Evolutionary conservation across 2,888 invertebrate species (phyloP).

Genomic region (Fissipunctia ypsillon): DNA sequence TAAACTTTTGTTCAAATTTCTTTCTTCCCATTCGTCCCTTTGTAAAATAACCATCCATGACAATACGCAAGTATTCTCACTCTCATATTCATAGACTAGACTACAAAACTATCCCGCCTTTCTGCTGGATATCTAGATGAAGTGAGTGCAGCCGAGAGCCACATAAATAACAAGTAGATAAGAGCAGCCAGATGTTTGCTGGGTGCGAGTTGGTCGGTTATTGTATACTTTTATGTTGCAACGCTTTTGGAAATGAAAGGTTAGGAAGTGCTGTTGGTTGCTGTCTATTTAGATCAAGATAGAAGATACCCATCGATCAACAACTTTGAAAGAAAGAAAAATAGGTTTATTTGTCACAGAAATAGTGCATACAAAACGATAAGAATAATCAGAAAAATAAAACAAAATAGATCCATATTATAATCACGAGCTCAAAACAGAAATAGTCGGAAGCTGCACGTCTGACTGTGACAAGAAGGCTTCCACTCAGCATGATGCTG

Average conservation of each 20-base stretch:
- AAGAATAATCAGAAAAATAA: too few species aligned
- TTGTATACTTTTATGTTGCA: constrained; percentile 36
- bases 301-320: background rate
- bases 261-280: background rate
- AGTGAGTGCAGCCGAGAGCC: constrained; percentile 39
- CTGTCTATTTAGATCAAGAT: background rate
- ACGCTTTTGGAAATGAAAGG: background rate
- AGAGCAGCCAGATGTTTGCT: constrained; percentile 34
- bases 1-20: background rate
- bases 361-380: too few species aligned
- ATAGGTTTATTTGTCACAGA: too few species aligned
- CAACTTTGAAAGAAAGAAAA: too few species aligned
- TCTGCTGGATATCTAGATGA: constrained; percentile 45
- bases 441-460: too few species aligned
- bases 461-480: too few species aligned
- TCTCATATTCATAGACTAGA: background rate
- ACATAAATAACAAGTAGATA: constrained; percentile 62
- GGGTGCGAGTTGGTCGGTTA: constrained; percentile 33
- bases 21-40: background rate
- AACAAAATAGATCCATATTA: too few species aligned
- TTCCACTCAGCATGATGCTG: too few species aligned
- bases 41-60: background rate
- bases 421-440: too few species aligned
- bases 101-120: constrained; percentile 43
- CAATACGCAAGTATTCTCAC: background rate